These are phyloP conservation scores for Tapirus terrestris DNA, from an alignment of 2,113 vertebrate species.

Conservation along the genomic window DNA sequence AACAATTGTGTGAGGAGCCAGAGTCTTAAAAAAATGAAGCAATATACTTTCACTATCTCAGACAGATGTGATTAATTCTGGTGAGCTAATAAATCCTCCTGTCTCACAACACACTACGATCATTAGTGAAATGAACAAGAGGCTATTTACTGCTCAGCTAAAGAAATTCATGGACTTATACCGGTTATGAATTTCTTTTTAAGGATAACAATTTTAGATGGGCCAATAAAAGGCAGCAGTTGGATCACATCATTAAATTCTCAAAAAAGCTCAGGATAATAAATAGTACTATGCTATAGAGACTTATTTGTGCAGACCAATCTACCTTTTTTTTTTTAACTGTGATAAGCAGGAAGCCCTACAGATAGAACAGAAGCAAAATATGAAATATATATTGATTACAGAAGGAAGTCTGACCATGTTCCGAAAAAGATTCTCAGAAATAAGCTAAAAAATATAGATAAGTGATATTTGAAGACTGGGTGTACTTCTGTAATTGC, in stretches of 20 bases:
- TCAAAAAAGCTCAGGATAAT: not conserved
- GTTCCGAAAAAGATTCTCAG: slow-evolving; percentile 11
- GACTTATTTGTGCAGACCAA: not conserved
- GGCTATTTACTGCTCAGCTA: not conserved
- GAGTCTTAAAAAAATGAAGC: not conserved
- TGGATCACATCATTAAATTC: not conserved
- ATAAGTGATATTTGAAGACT: not conserved
- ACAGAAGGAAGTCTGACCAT: not conserved
- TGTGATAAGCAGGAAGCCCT: not conserved
- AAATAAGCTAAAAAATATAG: not conserved
- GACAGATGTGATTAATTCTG: not conserved
- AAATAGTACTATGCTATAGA: not conserved
- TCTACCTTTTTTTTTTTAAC: not conserved
- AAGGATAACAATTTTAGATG: not conserved
- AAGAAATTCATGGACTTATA: not conserved
- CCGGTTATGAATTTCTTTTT: not conserved
- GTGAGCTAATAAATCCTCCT: not conserved
- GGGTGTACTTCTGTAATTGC: not conserved
- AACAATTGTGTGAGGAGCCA: not conserved
- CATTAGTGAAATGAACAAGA: not conserved
- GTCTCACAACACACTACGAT: not conserved
- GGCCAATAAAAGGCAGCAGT: not conserved
- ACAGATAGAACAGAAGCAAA: slow-evolving; percentile 10
- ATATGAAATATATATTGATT: slow-evolving; percentile 6
- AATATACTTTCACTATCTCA: not conserved